Percentiles rank a stretch among this genome's conserved stretches.
Conservation (phyloP, 1,140 invertebrate genomes). For the Carcinoscorpius rotundicauda region DNA sequence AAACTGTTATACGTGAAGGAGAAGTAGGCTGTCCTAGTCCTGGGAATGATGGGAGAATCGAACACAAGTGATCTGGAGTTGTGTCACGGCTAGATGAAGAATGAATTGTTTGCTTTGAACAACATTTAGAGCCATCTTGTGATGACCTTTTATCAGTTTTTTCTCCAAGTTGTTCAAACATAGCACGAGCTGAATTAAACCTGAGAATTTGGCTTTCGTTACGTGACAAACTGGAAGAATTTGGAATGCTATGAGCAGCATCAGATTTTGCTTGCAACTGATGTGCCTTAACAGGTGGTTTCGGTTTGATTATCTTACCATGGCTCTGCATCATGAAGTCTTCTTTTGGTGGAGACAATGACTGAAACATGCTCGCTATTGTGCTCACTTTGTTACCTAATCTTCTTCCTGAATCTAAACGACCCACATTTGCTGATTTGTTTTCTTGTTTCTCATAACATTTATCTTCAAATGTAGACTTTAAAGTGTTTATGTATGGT, state of each 20-base stretch:
- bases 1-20: background rate
- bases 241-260: too few relatives aligned
- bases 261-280: too few relatives aligned
- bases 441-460: slow-evolving; percentile 46
- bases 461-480: slow-evolving; percentile 22
- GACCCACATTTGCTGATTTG: slow-evolving; percentile 23
- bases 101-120: too few relatives aligned
- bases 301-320: too few relatives aligned
- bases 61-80: background rate
- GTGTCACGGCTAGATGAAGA: too few relatives aligned
- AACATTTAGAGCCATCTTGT: background rate
- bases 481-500: slow-evolving; percentile 20
- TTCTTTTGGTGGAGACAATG: slow-evolving; percentile 16
- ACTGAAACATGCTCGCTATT: slow-evolving; percentile 24
- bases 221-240: slow-evolving; percentile 29
- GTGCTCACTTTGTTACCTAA: slow-evolving; percentile 25
- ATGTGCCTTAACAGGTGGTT: too few relatives aligned
- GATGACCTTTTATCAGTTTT: slow-evolving; percentile 20
- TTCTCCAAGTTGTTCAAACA: slow-evolving; percentile 77
- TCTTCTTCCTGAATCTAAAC: slow-evolving; percentile 16
- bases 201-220: slow-evolving; percentile 76
- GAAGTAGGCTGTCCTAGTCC: slow-evolving; percentile 4
- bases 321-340: background rate
- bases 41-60: slow-evolving; percentile 1
- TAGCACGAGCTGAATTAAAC: slow-evolving; percentile 80